These are phyloP conservation scores for Tursiops truncatus DNA, from an alignment of 2,113 vertebrate genomes.

Conservation along the genomic window DNA sequence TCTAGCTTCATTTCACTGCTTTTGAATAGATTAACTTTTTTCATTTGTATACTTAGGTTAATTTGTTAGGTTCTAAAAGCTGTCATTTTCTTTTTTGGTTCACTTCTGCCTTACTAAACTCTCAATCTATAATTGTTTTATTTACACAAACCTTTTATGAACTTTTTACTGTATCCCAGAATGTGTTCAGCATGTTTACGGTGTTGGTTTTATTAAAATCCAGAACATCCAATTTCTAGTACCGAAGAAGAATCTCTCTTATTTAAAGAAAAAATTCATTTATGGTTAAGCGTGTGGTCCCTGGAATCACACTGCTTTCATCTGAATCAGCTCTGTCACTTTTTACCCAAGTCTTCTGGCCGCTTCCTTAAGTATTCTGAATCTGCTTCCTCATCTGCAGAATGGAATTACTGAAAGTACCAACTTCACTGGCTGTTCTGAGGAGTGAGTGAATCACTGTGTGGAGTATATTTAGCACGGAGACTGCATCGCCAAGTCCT, in stretches of 20 bases:
- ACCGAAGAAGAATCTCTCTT: background rate
- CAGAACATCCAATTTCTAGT: background rate
- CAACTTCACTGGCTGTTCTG: background rate
- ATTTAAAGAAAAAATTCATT: background rate
- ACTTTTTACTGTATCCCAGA: background rate
- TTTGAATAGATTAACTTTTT: background rate
- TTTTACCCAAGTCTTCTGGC: background rate
- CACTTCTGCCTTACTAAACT: background rate
- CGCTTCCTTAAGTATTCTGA: background rate
- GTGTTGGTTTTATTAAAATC: background rate
- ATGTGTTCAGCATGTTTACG: background rate
- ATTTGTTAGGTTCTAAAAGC: slow-evolving; percentile 16
- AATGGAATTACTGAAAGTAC: background rate
- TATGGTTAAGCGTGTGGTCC: background rate
- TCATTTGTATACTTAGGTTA: slow-evolving; percentile 1
- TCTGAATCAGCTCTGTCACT: background rate
- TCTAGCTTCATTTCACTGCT: background rate
- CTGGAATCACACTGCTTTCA: background rate
- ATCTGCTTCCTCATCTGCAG: background rate
- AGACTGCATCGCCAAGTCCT: background rate
- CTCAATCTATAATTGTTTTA: slow-evolving; percentile 11
- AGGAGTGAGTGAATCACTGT: background rate
- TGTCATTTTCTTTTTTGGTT: slow-evolving; percentile 11
- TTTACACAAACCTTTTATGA: slow-evolving; percentile 10
- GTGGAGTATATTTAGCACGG: background rate